Base-by-base conservation (phyloP, 2,888 invertebrate genomes). In the Drosophila sordidula region DNA sequence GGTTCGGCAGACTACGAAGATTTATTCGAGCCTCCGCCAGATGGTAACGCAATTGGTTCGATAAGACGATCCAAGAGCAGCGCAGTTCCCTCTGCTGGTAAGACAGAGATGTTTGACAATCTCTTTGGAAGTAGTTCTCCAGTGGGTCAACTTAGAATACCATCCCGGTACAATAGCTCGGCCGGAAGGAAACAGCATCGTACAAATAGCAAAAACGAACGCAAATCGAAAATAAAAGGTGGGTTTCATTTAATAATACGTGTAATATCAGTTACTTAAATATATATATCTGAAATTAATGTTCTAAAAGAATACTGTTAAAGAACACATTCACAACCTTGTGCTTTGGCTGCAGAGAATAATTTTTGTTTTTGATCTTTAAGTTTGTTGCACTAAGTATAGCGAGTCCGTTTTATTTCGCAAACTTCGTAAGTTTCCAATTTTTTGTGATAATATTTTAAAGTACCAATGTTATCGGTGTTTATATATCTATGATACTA, bases 1-100 rank as follows among this genome's bases (percentile, higher is more conserved):
- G 97, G 96, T 46, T 96, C 97, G n/a, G 96, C 95, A 85, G 96
- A 97, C 92, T 97, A 96, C 90, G 97, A 97, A 84, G 97, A 97
- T 91, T 93, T 97, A 74, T 97, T 97, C 93, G 96, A 96, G 91
- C 97, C 97, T 52, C 97, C 96, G 11, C 87, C 89, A 58, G 92
- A 92, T 50, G 81, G 70, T 34, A 82, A 73, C 39, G 68, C 72
- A 4, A 16, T 44, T n/a, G 64, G 69, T n/a, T 44, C 62, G 16
- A 70, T 62, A 26, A 72, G 90, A 11, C 87, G 90, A 0, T 41
- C 66, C 0, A 86, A 82, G 55, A 76, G 73, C 22, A 57, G 50
- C 67, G 70, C 55, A 9, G 4, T 12, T 5, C 22, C 44, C 6
- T 18, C 26, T 6, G 4, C 22, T 16, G 85, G 85, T 44, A 84